Conservation (phyloP, 2,888 invertebrate species). For the Tetramorium bicarinatum region DNA sequence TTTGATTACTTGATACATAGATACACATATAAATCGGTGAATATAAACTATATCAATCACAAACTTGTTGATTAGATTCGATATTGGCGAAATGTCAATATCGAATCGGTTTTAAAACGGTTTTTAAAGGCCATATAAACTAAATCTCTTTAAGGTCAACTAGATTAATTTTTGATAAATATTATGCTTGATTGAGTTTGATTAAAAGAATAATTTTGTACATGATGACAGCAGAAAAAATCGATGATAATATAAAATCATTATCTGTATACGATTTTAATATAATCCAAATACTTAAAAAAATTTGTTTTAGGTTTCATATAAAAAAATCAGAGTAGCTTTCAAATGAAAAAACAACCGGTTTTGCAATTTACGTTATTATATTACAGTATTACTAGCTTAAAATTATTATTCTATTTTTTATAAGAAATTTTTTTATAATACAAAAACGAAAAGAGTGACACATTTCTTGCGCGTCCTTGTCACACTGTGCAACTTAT, state of each 20-base stretch:
- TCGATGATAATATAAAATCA: slow-evolving; percentile 1
- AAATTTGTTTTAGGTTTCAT: background rate
- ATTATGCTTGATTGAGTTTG: no score
- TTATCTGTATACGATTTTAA: background rate
- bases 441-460: background rate
- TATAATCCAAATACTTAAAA: background rate
- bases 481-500: background rate
- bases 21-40: background rate
- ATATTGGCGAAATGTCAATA: background rate
- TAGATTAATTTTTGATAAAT: no score
- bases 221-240: no score
- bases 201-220: no score
- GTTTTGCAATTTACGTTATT: background rate
- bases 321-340: background rate
- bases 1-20: background rate
- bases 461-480: background rate
- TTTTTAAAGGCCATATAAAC: no score
- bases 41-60: background rate
- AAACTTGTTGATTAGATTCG: background rate
- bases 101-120: no score
- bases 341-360: background rate
- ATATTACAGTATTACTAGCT: background rate
- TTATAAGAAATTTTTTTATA: background rate
- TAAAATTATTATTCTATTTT: background rate
- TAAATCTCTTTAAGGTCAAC: no score